Evolutionary conservation across 37 sponge, comb jelly and placozoan genomes (phyloP).

Genomic region (Cliona cf. orientalis): DNA sequence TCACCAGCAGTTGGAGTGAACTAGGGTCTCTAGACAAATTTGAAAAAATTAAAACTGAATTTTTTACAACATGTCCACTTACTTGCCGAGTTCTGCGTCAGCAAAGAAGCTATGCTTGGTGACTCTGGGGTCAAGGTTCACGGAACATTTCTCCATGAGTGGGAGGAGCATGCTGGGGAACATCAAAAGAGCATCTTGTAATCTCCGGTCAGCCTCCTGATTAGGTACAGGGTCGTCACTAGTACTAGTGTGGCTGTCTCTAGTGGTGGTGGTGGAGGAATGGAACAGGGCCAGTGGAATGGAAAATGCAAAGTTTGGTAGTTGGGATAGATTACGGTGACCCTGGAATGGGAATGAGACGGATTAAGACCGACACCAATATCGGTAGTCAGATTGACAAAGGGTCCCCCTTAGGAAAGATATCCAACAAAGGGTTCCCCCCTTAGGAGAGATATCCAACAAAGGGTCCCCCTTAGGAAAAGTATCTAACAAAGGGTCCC

Average conservation of each 20-base stretch:
- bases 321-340: constrained; percentile 75
- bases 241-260: constrained; percentile 9
- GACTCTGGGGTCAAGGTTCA: constrained; percentile 55
- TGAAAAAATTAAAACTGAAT: not conserved
- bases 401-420: too few species aligned
- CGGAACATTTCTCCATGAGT: constrained; percentile 86
- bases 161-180: constrained; percentile 77
- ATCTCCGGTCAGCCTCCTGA: constrained; percentile 31
- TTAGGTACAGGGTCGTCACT: not conserved
- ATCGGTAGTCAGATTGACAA: not conserved
- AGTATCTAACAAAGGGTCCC: too few species aligned
- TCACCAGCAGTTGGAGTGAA: constrained; percentile 51
- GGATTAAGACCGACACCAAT: too few species aligned
- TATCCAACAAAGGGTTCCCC: too few species aligned
- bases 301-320: constrained; percentile 93
- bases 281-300: constrained; percentile 88
- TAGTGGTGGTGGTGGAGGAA: not conserved
- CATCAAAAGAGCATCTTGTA: constrained; percentile 85
- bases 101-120: constrained; percentile 44
- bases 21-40: constrained; percentile 43
- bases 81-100: constrained; percentile 28
- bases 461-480: too few species aligned
- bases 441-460: too few species aligned
- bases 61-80: not conserved
- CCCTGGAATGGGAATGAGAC: constrained; percentile 38